These are phyloP conservation scores for Aplodontia rufa DNA, from an alignment of 2,113 vertebrate species.

Conservation along the genomic window DNA sequence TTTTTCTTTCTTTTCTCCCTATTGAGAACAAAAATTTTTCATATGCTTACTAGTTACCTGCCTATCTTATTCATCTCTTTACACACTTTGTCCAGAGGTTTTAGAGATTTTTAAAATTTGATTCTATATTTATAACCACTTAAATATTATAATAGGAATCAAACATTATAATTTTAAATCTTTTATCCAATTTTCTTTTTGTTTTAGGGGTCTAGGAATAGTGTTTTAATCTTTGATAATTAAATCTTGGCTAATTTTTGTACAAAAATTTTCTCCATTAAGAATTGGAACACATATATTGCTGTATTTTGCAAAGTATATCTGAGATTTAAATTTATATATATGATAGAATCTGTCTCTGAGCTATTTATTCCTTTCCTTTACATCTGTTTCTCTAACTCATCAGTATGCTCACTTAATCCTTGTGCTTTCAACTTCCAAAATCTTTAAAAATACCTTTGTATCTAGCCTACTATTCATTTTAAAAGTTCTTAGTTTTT, in stretches of 20 bases:
- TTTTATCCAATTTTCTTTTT: neutral
- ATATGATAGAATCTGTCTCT: neutral
- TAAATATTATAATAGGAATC: neutral
- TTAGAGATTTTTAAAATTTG: neutral
- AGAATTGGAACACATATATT: neutral
- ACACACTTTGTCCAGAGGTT: neutral
- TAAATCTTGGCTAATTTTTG: neutral
- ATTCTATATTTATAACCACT: neutral
- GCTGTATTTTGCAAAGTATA: neutral
- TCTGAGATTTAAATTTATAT: neutral
- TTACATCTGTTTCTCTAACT: neutral
- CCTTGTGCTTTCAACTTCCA: neutral
- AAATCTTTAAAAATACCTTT: neutral
- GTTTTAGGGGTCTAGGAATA: neutral
- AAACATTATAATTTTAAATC: neutral
- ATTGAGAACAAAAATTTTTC: neutral
- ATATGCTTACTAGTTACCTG: neutral
- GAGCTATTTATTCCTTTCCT: neutral
- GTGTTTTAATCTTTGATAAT: neutral
- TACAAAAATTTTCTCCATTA: neutral
- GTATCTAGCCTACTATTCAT: neutral
- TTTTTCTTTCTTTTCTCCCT: slow-evolving; percentile 23
- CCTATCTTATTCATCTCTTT: neutral
- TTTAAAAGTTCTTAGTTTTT: neutral
- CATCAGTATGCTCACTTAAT: neutral